Evolutionary conservation across 2,888 invertebrate species (phyloP).

Genomic region (Drosophila emarginata): DNA sequence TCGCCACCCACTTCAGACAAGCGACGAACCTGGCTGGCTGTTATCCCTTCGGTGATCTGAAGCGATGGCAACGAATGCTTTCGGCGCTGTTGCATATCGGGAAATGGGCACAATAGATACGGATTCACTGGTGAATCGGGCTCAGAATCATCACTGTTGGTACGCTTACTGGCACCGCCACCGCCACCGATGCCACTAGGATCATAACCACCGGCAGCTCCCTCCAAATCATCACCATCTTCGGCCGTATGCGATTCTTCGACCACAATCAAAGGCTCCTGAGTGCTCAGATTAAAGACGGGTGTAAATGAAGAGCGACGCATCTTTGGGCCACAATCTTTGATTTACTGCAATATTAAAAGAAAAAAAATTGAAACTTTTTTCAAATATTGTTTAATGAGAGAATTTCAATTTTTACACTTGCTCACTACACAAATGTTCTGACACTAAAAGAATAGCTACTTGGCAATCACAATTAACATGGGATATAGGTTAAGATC

Average conservation of each 20-base stretch:
- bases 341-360: background rate
- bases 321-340: constrained; percentile 81
- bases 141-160: constrained; percentile 85
- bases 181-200: constrained; percentile 80
- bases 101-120: constrained; percentile 91
- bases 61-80: constrained; percentile 93
- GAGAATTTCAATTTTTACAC: no score
- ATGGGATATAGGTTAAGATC: no score
- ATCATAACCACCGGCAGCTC: constrained; percentile 86
- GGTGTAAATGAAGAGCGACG: constrained; percentile 88
- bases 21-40: constrained; percentile 92
- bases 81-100: constrained; percentile 88
- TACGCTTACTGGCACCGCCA: constrained; percentile 63
- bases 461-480: no score
- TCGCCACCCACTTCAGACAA: constrained; percentile 91
- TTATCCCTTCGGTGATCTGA: constrained; percentile 92
- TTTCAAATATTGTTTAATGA: no score
- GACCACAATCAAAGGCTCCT: constrained; percentile 92
- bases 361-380: background rate
- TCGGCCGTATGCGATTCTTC: constrained; percentile 89
- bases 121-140: constrained; percentile 92
- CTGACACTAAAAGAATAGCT: no score
- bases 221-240: constrained; percentile 86
- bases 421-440: no score
- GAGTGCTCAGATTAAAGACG: constrained; percentile 84